Evolutionary conservation across 2,797 vertebrate species (phyloP).

Genomic region (Erethizon dorsatum): DNA sequence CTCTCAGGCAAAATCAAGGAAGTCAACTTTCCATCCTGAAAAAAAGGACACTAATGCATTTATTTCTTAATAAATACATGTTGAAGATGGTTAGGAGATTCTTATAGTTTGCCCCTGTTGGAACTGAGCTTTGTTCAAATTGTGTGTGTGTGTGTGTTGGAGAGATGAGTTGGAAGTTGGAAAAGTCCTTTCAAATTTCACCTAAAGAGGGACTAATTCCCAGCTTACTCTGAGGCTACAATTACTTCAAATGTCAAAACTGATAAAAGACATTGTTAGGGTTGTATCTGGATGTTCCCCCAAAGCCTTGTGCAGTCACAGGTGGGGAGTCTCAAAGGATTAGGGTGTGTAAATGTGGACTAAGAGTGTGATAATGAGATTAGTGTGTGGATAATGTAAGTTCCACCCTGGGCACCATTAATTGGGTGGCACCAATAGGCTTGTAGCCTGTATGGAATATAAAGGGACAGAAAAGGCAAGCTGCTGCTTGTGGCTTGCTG

Average conservation of each 20-base stretch:
- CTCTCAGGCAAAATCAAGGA: neutral
- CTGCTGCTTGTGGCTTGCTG: neutral
- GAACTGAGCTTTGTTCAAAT: neutral
- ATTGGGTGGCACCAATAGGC: neutral
- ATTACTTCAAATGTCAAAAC: neutral
- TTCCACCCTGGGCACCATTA: neutral
- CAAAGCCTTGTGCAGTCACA: neutral
- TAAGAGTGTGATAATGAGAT: neutral
- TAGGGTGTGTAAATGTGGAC: neutral
- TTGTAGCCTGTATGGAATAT: neutral
- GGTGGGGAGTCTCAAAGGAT: neutral
- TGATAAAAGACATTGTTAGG: neutral
- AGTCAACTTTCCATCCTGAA: neutral
- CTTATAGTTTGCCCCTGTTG: neutral
- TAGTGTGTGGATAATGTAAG: neutral
- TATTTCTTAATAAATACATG: neutral
- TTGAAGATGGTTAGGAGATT: neutral
- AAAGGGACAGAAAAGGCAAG: neutral
- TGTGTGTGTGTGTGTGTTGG: neutral
- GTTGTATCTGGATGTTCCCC: neutral
- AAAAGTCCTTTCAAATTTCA: constrained; percentile 7
- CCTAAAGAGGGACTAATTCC: neutral
- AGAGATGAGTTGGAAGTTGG: neutral
- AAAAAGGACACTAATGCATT: neutral
- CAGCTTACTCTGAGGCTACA: neutral